Evolutionary conservation across 2,888 invertebrate genomes (phyloP).

Genomic region (Melangyna quadrimaculata): DNA sequence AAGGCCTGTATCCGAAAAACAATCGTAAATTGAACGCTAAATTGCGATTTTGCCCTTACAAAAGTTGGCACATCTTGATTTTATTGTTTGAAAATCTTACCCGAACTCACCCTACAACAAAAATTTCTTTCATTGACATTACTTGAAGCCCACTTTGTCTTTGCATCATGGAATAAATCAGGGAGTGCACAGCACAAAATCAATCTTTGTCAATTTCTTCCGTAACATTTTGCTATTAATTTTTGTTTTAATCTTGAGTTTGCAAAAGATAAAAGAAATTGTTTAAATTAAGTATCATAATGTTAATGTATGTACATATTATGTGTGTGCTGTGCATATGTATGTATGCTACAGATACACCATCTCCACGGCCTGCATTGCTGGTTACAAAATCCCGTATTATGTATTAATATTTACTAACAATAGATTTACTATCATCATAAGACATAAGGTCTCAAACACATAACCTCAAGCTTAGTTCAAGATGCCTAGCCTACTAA

Average conservation of each 20-base stretch:
- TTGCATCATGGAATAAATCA: neutral
- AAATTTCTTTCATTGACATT: neutral
- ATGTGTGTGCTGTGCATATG: no score
- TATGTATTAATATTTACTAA: neutral
- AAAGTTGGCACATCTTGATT: neutral
- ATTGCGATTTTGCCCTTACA: neutral
- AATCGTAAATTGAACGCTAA: no score
- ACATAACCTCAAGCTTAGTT: slow-evolving; percentile 1
- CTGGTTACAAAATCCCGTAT: neutral
- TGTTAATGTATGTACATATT: no score
- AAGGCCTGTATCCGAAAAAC: no score
- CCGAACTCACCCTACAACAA: neutral
- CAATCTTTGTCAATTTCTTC: slow-evolving; percentile 23
- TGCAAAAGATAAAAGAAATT: slow-evolving; percentile 30
- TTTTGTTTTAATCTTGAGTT: neutral
- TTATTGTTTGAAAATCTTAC: neutral
- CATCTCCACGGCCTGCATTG: neutral
- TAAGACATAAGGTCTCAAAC: neutral
- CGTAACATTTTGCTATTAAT: neutral
- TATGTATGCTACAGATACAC: neutral
- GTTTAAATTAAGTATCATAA: neutral
- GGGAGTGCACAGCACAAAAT: slow-evolving; percentile 6
- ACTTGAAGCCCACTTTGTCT: neutral
- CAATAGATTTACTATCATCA: neutral
- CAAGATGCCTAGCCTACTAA: neutral